A percentile compares a stretch with the other conserved stretches of the same genome.
Conservation (phyloP, 2,113 vertebrate species). For the Etheostoma spectabile region DNA sequence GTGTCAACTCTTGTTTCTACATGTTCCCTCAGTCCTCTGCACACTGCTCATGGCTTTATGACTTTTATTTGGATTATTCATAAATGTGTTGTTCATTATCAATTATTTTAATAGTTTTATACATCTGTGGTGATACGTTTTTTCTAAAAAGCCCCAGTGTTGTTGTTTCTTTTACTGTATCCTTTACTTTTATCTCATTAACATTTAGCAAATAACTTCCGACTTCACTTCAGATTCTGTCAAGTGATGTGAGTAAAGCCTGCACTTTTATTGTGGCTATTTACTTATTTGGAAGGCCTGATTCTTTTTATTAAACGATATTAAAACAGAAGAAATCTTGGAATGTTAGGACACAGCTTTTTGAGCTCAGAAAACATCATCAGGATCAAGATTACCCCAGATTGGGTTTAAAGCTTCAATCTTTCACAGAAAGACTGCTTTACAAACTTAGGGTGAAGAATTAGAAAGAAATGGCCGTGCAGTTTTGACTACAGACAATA, state of each 20-base stretch:
- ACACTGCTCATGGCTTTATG: not conserved
- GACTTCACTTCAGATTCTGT: not conserved
- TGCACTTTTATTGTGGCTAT: not conserved
- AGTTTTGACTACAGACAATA: not conserved
- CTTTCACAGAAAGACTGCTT: not conserved
- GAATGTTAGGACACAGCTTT: not conserved
- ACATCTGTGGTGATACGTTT: not conserved
- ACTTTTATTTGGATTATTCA: not conserved
- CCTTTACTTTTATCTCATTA: constrained; percentile 1
- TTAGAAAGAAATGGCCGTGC: too few relatives aligned
- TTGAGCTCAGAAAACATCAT: not conserved
- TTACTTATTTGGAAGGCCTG: not conserved
- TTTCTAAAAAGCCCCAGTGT: not conserved
- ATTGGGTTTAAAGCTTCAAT: not conserved
- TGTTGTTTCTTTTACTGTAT: not conserved
- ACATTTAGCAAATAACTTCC: not conserved
- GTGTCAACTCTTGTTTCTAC: constrained; percentile 17
- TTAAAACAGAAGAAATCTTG: not conserved
- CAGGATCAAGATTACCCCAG: not conserved
- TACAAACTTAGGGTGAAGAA: not conserved
- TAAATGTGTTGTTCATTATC: constrained; percentile 4
- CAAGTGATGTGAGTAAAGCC: not conserved
- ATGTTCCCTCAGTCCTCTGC: constrained; percentile 21
- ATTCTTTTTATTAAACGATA: not conserved
- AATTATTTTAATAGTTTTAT: constrained; percentile 23